Base-by-base conservation (phyloP, 2,113 vertebrate genomes). In the Apteryx mantelli region DNA sequence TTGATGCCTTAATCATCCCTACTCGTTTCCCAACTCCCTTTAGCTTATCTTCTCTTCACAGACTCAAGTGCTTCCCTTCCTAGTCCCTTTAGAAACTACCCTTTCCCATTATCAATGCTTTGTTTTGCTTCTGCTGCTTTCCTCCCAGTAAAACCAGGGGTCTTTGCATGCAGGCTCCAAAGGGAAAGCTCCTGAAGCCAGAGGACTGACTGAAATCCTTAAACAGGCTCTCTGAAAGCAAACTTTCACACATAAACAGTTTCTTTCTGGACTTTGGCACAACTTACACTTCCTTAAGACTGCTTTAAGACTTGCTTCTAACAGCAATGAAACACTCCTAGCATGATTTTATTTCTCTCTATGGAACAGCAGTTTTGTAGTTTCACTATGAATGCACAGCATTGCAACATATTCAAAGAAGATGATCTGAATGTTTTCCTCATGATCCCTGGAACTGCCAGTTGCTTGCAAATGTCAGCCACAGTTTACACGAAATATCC, bases 401-500 rank as follows among this genome's bases (percentile, higher is more conserved):
- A 80, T 48, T 82, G 53, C 63, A 76, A 55, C 8, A 69, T 79
- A 78, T 61, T 53, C 81, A 70, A 26, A 36, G 20, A 40, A 64
- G 34, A 14, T 18, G 30, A 83, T 44, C 63, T 56, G 14, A 81
- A 77, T 80, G 19, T 80, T 91, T 85, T 79, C 20, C 17, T 82
- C 10, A 1, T 78, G 48, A 65, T 77, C 73, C 32, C 75, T 81
- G 64, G 40, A 94, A 89, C 11, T 86, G 30, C 60, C 50, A 86
- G 48, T 78, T 86, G 82, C 58, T 93, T 36, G 83, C 73, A 88
- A 74, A 40, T 61, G 8, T 83, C 32, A 70, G 32, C 34, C 68
- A 64, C 64, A 75, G 73, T 91, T 96, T 88, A 92, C 28, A 60
- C 20, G 7, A 91, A 86, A 90, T 75, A 90, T 28, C 60, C n/a